These are phyloP conservation scores for Mormyrops attenuatus DNA, from an alignment of 2,797 vertebrate genomes.

Conservation along the genomic window DNA sequence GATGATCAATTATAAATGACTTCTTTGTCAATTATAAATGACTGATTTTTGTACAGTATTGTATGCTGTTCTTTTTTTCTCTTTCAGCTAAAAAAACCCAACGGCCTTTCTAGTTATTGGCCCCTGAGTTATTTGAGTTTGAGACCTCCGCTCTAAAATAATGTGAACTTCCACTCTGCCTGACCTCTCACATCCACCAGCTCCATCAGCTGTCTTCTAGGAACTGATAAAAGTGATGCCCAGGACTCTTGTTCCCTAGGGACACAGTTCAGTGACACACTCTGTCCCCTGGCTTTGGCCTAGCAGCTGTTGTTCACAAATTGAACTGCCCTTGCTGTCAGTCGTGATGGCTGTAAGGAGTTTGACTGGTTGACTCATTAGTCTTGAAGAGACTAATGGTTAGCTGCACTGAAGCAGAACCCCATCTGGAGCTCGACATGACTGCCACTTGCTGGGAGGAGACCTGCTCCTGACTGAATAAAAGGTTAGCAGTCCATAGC, in stretches of 20 bases:
- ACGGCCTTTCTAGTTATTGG: not conserved
- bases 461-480: not conserved
- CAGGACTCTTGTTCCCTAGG: not conserved
- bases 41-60: not conserved
- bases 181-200: not conserved
- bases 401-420: not conserved
- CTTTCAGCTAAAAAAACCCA: not conserved
- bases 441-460: not conserved
- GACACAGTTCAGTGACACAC: not conserved
- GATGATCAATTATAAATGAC: not conserved
- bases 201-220: no score
- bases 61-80: not conserved
- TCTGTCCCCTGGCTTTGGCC: not conserved
- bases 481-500: not conserved
- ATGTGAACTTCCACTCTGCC: not conserved
- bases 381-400: not conserved
- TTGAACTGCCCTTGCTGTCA: not conserved
- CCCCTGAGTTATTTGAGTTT: not conserved
- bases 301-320: not conserved
- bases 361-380: not conserved
- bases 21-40: not conserved
- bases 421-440: not conserved
- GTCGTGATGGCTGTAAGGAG: not conserved
- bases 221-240: not conserved
- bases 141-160: not conserved